Base-by-base conservation (phyloP, 2,888 invertebrate genomes). In the Tetheella fluctuosa region DNA sequence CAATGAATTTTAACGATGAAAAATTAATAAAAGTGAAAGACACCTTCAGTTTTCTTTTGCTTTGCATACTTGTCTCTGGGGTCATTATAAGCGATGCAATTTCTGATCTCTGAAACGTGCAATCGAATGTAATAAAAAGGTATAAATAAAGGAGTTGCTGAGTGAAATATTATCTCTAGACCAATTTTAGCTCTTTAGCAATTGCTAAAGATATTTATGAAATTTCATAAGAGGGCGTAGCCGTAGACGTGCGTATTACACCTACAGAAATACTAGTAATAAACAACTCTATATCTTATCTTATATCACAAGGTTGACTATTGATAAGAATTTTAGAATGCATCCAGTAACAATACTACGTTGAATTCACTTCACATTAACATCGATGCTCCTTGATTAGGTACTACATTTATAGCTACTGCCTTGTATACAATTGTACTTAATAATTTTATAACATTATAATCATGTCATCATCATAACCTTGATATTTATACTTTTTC, bases 291-390 rank as follows among this genome's bases (percentile, higher is more conserved):
- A 10, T 62, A 65, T 63, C 66, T 66, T 63, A 68, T 68, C 68
- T 25, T 15, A 23, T 42, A 34, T 37, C 52, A 53, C 68, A 68
- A 68, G 68, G 68, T 62, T 66, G 57, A 34, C 30, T 61, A 59
- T 23, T 54, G 59, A 66, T 48, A 48, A 48, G 48, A 48, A 48
- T 48, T n/a, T 59, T 60, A 60, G 54, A 61, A 37, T 64, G 59
- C 68, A 62, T 62, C 58, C 48, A 57, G 59, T 59, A 59, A 63
- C 62, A 63, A 48, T 48, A 20, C 48, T 20, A 48, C 8, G n/a
- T 8, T 48, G 20, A 48, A 48, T 48, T 20, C 20, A n/a, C 10
- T 48, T 20, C 20, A 20, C 20, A 20, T 20, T 20, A 48, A 8
- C 7, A 48, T 48, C 1, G 10, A 15, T 3, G 15, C 17, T 48